Conservation (phyloP, 2,888 invertebrate genomes). For the Polyommatus icarus region DNA sequence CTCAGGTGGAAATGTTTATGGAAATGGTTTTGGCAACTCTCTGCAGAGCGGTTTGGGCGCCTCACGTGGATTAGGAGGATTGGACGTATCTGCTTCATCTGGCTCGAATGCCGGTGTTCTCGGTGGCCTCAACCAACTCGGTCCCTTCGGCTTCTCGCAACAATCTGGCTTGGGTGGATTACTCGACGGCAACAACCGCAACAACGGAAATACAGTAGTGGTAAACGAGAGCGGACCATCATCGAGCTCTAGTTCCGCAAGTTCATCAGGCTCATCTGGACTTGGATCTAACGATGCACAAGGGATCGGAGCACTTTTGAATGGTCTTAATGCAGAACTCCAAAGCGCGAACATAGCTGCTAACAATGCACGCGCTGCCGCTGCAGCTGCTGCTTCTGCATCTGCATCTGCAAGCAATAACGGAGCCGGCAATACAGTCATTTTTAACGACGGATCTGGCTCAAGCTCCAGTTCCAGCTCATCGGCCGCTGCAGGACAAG, state of each 20-base stretch:
- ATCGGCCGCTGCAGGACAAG: too few relatives aligned
- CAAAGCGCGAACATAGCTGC: neutral
- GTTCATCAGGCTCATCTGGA: constrained; percentile 20
- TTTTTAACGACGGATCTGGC: constrained; percentile 4
- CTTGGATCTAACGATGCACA: constrained; percentile 8
- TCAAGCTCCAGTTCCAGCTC: too few relatives aligned
- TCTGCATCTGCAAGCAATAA: constrained; percentile 17
- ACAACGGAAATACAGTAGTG: too few relatives aligned
- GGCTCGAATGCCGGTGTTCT: too few relatives aligned
- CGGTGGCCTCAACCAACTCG: too few relatives aligned
- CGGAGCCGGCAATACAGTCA: neutral
- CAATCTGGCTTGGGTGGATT: neutral
- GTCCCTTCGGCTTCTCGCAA: too few relatives aligned
- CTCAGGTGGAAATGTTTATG: too few relatives aligned
- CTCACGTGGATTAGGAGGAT: too few relatives aligned
- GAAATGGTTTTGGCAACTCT: too few relatives aligned
- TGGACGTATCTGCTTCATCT: neutral
- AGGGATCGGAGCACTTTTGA: neutral
- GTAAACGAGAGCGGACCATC: too few relatives aligned
- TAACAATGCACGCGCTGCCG: constrained; percentile 30
- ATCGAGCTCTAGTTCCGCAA: neutral
- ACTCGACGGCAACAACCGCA: neutral
- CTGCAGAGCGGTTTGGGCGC: too few relatives aligned
- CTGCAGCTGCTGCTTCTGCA: constrained; percentile 6
- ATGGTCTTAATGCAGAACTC: neutral